Evolutionary conservation across 2,797 vertebrate genomes (phyloP).

Genomic region (Sebastes hubbsi): DNA sequence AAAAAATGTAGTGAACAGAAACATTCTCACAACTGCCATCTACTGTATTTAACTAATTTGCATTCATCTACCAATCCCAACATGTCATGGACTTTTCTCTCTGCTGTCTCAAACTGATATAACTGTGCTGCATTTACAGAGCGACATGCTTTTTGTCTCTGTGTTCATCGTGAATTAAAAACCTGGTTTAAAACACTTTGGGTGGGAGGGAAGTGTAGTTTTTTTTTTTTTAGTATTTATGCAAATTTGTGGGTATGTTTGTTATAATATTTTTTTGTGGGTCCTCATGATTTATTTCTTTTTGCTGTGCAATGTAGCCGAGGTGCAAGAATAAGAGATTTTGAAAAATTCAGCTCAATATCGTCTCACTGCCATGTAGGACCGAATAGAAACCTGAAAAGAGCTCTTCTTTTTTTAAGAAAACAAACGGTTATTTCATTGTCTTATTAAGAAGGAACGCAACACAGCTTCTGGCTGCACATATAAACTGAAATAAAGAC

Average conservation of each 20-base stretch:
- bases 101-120: constrained; percentile 31
- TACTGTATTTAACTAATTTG: constrained; percentile 19
- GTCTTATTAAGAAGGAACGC: constrained; percentile 48
- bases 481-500: constrained; percentile 76
- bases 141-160: constrained; percentile 33
- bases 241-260: constrained; percentile 61
- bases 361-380: constrained; percentile 70
- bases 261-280: constrained; percentile 57
- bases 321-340: constrained; percentile 50
- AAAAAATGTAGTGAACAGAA: not conserved
- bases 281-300: constrained; percentile 57
- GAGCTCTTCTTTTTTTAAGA: constrained; percentile 37
- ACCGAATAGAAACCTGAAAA: constrained; percentile 58
- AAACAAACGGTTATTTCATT: constrained; percentile 54
- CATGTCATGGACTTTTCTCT: constrained; percentile 29
- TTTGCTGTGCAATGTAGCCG: constrained; percentile 70
- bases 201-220: constrained; percentile 29
- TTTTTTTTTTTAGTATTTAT: constrained; percentile 49
- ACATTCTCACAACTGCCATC: constrained; percentile 49
- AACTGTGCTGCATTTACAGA: constrained; percentile 56
- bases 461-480: constrained; percentile 66
- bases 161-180: constrained; percentile 56
- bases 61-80: constrained; percentile 15
- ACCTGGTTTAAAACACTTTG: constrained; percentile 39
- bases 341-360: constrained; percentile 41